Evolutionary conservation across 2,113 vertebrate genomes (phyloP).

Genomic region (Osmerus eperlanus): DNA sequence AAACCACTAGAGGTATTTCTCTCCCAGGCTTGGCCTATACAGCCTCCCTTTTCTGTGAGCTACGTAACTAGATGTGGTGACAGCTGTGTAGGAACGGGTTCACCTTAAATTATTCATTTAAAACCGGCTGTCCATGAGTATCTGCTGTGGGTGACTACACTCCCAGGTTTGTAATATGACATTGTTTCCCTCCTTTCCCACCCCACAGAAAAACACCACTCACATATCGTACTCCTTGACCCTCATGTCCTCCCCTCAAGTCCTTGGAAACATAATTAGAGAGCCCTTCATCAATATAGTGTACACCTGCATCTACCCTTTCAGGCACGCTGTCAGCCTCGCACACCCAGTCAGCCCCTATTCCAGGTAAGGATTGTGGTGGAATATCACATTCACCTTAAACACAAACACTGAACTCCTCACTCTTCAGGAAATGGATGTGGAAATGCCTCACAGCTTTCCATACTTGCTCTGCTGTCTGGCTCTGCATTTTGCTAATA

Average conservation of each 20-base stretch:
- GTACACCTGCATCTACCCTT: slow-evolving; percentile 69
- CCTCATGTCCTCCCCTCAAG: slow-evolving; percentile 53
- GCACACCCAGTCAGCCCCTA: slow-evolving; percentile 53
- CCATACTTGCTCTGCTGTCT: not conserved
- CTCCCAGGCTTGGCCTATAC: not conserved
- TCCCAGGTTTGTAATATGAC: too few species aligned
- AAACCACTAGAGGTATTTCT: slow-evolving; percentile 51
- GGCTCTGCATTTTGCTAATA: slow-evolving; percentile 8
- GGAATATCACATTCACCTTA: not conserved
- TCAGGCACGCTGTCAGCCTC: slow-evolving; percentile 59
- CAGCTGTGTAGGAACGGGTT: too few species aligned
- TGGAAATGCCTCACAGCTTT: not conserved
- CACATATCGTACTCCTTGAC: slow-evolving; percentile 64
- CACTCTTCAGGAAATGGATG: not conserved
- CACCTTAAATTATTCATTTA: too few species aligned
- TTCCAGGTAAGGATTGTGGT: slow-evolving; percentile 48
- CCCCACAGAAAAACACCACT: slow-evolving; percentile 64
- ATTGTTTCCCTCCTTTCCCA: not conserved
- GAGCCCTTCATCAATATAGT: slow-evolving; percentile 60
- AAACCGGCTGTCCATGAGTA: too few species aligned
- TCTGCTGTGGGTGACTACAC: too few species aligned
- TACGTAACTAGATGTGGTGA: not conserved
- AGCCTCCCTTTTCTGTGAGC: too few species aligned
- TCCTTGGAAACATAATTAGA: slow-evolving; percentile 60
- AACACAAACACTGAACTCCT: not conserved